Evolutionary conservation across 2,888 invertebrate genomes (phyloP), one percentile per base, ranked within the genome.

Genomic region (Mechanitis messenoides): DNA sequence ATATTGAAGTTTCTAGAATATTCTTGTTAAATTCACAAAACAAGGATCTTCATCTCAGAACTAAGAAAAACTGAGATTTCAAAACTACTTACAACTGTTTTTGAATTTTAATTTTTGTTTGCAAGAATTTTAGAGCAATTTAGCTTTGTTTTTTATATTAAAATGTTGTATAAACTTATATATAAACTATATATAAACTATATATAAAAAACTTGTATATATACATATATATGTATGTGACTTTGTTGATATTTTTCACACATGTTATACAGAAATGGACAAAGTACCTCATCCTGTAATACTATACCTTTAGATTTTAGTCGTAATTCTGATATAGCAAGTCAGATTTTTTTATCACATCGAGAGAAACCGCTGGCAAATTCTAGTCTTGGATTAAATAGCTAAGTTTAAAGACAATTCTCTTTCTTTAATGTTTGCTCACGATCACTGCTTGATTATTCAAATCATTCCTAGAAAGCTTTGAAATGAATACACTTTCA

Each of bases 361-460:
- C 42, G 9, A 42, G 9, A 7, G 9, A 6, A 5, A 9, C 42
- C 42, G 42, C 42, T 9, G 11, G 9, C 42, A 42, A 42, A 9
- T 9, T 3, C 9, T 9, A 42, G 42, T 42, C 6, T 42, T 42
- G 3, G 6, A 45, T 47, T 35, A 35, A 47, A 35, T 35, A 55
- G 47, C 31, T 57, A 57, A 3, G 53, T 58, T 62, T 42, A 64
- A 54, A 53, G 45, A 35, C 31, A 59, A 42, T 69, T 69, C 68
- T 69, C 70, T 69, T 68, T 68, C 59, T 55, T 57, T 11, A 60
- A 42, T 9, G 68, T 68, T 68, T 66, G 64, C 66, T 60, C 58
- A 63, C 45, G 33, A 55, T 31, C 11, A 53, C 63, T 55, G 28
- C 53, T 20, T 50, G 45, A 55, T 56, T 60, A 62, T 61, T 62